phyloP scores from a whole-genome alignment of 2,113 vertebrate genomes.

The Mola mola region DNA sequence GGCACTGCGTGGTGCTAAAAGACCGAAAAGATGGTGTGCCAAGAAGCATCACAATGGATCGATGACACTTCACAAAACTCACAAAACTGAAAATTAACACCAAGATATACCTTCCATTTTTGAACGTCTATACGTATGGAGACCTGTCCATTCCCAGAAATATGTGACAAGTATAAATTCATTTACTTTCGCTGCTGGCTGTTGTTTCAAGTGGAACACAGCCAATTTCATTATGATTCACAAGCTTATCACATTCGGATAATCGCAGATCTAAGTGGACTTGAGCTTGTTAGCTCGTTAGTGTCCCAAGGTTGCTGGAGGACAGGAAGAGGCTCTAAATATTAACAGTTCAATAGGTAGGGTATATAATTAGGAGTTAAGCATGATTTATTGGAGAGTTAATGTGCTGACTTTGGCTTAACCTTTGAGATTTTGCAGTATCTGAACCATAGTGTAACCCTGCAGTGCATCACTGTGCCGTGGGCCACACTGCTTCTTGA shows the following conservation, averaged over 20 bases:
- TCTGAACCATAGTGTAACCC: conserved; percentile 39
- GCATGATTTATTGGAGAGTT: conserved; percentile 51
- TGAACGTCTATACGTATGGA: no score
- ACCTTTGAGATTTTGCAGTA: conserved; percentile 49
- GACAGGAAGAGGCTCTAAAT: conserved; percentile 20
- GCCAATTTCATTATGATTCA: conserved; percentile 40
- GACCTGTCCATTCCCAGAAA: no score
- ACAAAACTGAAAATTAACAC: no score
- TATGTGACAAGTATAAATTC: no score
- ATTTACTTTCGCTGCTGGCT: conserved; percentile 15
- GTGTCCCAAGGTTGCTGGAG: conserved; percentile 17
- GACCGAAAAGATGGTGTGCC: conserved; percentile 18
- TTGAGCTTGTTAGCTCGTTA: conserved; percentile 36
- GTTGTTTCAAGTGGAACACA: conserved; percentile 19
- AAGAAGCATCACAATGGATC: no score
- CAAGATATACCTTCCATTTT: no score
- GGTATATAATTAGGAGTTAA: conserved; percentile 36
- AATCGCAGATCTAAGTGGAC: conserved; percentile 24
- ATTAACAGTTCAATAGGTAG: conserved; percentile 1
- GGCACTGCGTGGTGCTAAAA: conserved; percentile 62
- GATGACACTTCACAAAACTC: no score
- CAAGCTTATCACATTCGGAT: conserved; percentile 33
- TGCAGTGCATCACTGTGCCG: conserved; percentile 13
- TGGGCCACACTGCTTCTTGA: conserved; percentile 29
- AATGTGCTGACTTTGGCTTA: conserved; percentile 55